Base-by-base conservation (phyloP, 2,113 vertebrate genomes). In the Lathamus discolor region DNA sequence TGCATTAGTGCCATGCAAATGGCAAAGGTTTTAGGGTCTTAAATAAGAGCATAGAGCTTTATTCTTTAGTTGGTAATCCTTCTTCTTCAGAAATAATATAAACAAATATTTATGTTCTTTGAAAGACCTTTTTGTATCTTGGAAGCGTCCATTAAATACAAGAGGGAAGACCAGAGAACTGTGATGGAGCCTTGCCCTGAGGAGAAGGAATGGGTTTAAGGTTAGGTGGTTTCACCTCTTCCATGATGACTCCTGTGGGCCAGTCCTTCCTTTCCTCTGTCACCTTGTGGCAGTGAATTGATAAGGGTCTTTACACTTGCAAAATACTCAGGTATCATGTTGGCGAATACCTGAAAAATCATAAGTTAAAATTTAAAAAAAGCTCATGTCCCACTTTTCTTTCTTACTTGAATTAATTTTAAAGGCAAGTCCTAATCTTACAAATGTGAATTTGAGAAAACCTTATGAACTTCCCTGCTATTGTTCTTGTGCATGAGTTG, bases 201-300 rank as follows among this genome's bases (percentile, higher is more conserved):
- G 48, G n/a, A 31, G 17, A 35, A 74, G 49, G 35, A 12, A 61
- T 7, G 8, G 66, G 7, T 84, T 92, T 72, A 49, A 68, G n/a
- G n/a, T 29, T 62, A 31, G 52, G 19, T 63, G 57, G 14, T 59
- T 89, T 86, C 31, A 41, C 63, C 13, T 27, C 24, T 66, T 37
- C 64, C n/a, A 35, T 0, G 0, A 20, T 35, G 39, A n/a, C 39
- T 76, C 52, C 29, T 11, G 3, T 19, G 22, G 35, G 17, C 31
- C 24, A 41, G 5, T 11, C 35, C 72, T 89, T 59, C n/a, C 61
- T 80, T 86, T n/a, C 67, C 24, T 73, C 44, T 77, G 15, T 89
- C 48, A n/a, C 55, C 31, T 63, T 51, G n/a, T 63, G 69, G 55
- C 44, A 29, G 35, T 55, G 62, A 81, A 55, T 49, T 39, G 39